Evolutionary conservation across 1,140 invertebrate genomes (phyloP).

Genomic region (Microplitis mediator): DNA sequence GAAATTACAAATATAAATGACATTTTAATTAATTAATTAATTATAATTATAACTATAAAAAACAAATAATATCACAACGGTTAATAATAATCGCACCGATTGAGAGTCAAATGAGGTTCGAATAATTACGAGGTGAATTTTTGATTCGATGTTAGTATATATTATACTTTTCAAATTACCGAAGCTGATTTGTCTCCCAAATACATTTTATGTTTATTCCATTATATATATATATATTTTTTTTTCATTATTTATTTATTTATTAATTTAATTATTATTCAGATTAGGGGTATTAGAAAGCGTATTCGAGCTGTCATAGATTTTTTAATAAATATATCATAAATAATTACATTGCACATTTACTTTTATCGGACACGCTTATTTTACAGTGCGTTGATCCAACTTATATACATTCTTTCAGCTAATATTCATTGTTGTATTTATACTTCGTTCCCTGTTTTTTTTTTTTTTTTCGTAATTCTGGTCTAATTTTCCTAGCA

Average conservation of each 20-base stretch:
- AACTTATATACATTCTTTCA: constrained; percentile 25
- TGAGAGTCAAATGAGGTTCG: constrained; percentile 9
- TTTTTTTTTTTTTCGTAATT: too few relatives aligned
- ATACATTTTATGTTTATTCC: too few relatives aligned
- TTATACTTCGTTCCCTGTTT: too few relatives aligned
- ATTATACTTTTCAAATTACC: neutral
- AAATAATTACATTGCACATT: constrained; percentile 36
- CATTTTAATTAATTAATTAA: constrained; percentile 3
- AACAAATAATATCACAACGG: constrained; percentile 31
- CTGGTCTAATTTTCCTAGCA: too few relatives aligned
- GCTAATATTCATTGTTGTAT: too few relatives aligned
- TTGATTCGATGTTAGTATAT: neutral
- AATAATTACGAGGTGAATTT: neutral
- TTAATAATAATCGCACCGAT: constrained; percentile 25
- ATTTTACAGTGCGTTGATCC: constrained; percentile 31
- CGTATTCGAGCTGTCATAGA: constrained; percentile 4
- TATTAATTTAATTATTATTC: neutral
- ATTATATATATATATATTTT: too few relatives aligned
- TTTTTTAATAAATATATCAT: constrained; percentile 32
- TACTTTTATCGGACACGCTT: constrained; percentile 28
- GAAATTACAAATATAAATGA: neutral
- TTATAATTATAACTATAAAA: constrained; percentile 25
- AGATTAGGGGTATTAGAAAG: neutral
- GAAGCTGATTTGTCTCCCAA: neutral
- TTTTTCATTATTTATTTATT: neutral